Percentiles rank a stretch among this genome's conserved stretches.
These are phyloP conservation scores for Crenichthys baileyi DNA, from an alignment of 2,797 vertebrate species.

Conservation along the genomic window DNA sequence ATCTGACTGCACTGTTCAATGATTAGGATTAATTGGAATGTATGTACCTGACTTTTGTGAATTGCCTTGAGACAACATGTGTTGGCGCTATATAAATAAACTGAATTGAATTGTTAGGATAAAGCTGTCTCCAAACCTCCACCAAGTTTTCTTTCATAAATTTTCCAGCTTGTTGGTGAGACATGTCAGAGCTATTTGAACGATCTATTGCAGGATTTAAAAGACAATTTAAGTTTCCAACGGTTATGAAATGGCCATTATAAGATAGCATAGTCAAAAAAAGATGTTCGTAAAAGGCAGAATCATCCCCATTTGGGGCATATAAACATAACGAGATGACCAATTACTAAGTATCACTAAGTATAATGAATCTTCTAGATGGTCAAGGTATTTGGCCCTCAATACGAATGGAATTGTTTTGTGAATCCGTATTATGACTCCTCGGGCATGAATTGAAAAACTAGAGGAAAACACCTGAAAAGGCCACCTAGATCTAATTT, in stretches of 20 bases:
- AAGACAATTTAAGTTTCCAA: too few species aligned
- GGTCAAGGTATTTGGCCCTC: background rate
- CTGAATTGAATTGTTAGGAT: too few species aligned
- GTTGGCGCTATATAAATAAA: too few species aligned
- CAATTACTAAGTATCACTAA: background rate
- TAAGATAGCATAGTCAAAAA: background rate
- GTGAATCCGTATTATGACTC: background rate
- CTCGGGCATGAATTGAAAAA: background rate
- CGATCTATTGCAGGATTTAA: background rate
- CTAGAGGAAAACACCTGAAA: background rate
- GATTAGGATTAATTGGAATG: too few species aligned
- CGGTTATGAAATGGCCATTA: background rate
- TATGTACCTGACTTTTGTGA: too few species aligned
- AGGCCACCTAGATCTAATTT: background rate
- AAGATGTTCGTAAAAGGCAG: background rate
- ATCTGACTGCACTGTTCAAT: too few species aligned
- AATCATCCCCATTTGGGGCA: background rate
- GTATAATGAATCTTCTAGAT: background rate
- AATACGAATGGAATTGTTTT: background rate
- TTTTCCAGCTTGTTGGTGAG: background rate
- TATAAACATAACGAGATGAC: background rate
- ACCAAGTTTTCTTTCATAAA: background rate
- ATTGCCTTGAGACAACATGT: too few species aligned
- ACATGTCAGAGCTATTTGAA: background rate
- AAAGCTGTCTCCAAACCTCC: background rate